These are phyloP conservation scores for Nomada goodeniana DNA, from an alignment of 2,888 invertebrate genomes.

Conservation along the genomic window DNA sequence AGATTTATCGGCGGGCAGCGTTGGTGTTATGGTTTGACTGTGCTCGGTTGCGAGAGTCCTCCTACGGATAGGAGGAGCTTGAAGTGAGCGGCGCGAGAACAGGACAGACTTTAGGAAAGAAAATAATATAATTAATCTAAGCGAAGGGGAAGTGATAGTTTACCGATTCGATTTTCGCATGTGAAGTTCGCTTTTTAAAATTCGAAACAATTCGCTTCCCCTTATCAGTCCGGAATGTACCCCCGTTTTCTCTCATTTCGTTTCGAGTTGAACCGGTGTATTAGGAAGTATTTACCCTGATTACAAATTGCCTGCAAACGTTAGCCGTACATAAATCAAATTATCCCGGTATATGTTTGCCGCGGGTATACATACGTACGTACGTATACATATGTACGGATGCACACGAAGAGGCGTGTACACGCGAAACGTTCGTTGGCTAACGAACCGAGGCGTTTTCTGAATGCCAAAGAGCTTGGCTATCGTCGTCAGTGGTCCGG, in stretches of 20 bases:
- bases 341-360: constrained; percentile 40
- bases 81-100: no score
- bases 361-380: neutral
- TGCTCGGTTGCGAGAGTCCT: no score
- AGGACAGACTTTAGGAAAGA: no score
- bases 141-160: no score
- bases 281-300: constrained; percentile 32
- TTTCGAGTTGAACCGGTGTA: constrained; percentile 15
- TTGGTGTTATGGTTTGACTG: no score
- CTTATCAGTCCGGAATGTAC: neutral
- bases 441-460: constrained; percentile 79
- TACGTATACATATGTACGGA: constrained; percentile 6
- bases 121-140: no score
- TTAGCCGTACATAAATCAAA: constrained; percentile 35
- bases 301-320: constrained; percentile 48
- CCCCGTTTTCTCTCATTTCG: constrained; percentile 10
- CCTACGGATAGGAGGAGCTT: no score
- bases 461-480: constrained; percentile 77
- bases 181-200: no score
- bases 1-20: no score
- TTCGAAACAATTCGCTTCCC: neutral
- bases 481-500: constrained; percentile 63
- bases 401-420: constrained; percentile 1
- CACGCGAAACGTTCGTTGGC: constrained; percentile 62
- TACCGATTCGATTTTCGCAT: no score